Conservation (phyloP, 1,140 invertebrate species). For the Eubasilissa regina region DNA sequence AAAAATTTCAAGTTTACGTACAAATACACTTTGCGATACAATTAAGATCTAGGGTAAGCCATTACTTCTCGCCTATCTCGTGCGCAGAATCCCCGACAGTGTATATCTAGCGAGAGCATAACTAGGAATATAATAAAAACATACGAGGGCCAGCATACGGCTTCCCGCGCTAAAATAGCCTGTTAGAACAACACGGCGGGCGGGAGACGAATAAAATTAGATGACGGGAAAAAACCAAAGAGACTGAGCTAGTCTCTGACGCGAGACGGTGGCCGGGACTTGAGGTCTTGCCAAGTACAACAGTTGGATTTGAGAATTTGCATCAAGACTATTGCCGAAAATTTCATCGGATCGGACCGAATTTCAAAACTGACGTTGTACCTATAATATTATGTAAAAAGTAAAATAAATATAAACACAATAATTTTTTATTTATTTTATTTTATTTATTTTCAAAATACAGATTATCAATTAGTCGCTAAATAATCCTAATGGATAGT, state of each 20-base stretch:
- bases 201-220: constrained; percentile 42
- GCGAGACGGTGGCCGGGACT: constrained; percentile 37
- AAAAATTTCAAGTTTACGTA: neutral
- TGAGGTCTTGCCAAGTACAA: constrained; percentile 53
- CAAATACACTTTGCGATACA: neutral
- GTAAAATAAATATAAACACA: no score
- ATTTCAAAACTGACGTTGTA: no score
- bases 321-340: constrained; percentile 21
- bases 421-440: no score
- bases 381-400: no score
- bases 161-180: constrained; percentile 38
- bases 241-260: constrained; percentile 16
- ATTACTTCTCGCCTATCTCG: neutral
- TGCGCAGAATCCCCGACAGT: neutral
- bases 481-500: no score
- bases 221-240: constrained; percentile 31
- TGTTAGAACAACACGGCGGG: constrained; percentile 19
- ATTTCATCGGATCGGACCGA: neutral
- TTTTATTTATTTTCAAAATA: no score
- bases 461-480: no score
- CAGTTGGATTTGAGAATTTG: constrained; percentile 50
- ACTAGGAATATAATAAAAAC: neutral
- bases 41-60: neutral
- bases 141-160: neutral
- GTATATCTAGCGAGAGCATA: neutral